Evolutionary conservation across 1,140 invertebrate species (phyloP).

Genomic region (Cardiocondyla obscurior): DNA sequence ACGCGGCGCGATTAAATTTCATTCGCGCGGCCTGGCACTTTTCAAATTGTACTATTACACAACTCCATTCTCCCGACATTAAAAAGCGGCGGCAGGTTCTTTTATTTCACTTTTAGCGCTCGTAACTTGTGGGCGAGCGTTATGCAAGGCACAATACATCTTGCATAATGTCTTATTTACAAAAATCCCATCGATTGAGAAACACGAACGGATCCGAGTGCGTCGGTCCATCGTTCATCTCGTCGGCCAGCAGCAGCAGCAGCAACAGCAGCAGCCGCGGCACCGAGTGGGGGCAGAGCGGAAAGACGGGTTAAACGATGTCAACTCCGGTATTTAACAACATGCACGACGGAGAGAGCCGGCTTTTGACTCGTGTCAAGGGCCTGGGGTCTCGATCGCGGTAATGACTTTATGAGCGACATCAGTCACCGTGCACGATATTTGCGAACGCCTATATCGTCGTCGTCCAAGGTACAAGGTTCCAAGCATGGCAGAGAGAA

Average conservation of each 20-base stretch:
- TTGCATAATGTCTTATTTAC: neutral
- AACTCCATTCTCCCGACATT: neutral
- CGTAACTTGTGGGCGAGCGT: neutral
- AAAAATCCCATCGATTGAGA: slow-evolving; percentile 9
- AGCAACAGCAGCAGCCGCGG: no score
- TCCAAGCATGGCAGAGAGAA: neutral
- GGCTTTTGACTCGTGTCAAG: slow-evolving; percentile 75
- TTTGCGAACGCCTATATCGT: slow-evolving; percentile 33
- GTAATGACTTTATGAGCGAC: slow-evolving; percentile 76
- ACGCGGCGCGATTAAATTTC: neutral
- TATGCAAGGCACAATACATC: neutral
- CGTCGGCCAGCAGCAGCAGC: slow-evolving; percentile 23
- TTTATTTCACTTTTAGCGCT: neutral
- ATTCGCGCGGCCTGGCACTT: neutral
- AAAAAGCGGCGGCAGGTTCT: neutral
- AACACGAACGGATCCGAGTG: slow-evolving; percentile 28
- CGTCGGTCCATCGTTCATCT: slow-evolving; percentile 64
- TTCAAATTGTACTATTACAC: neutral
- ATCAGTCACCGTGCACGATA: slow-evolving; percentile 63
- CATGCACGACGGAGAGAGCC: slow-evolving; percentile 68
- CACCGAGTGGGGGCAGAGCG: slow-evolving; percentile 65
- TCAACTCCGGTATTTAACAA: slow-evolving; percentile 82
- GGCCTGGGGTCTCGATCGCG: slow-evolving; percentile 68
- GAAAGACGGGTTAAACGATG: slow-evolving; percentile 81
- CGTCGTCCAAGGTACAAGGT: neutral